A percentile compares a stretch with the other conserved stretches of the same genome.
phyloP scores from a whole-genome alignment of 2,113 vertebrate genomes.

The Aldabrachelys gigantea region DNA sequence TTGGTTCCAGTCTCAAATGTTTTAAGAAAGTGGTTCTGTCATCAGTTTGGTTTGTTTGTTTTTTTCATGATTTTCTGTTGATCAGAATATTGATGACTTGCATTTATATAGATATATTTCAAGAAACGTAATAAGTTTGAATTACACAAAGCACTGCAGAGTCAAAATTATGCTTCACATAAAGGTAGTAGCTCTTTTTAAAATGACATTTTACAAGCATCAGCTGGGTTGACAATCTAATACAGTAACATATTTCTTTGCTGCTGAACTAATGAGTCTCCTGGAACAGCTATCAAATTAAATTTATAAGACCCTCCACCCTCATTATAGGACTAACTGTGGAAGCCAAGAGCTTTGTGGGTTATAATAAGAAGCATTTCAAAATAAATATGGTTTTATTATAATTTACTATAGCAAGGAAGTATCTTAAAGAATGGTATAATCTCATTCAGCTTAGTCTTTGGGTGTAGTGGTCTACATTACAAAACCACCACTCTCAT shows the following conservation, averaged over 20 bases:
- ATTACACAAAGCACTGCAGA: conserved; percentile 47
- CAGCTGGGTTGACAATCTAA: conserved; percentile 76
- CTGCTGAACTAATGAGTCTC: conserved; percentile 82
- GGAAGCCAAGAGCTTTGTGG: conserved; percentile 68
- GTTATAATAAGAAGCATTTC: conserved; percentile 73
- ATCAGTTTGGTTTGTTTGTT: conserved; percentile 44
- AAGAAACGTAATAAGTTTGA: conserved; percentile 58
- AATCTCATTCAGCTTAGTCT: conserved; percentile 2
- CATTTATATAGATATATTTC: conserved; percentile 55
- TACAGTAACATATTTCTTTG: conserved; percentile 74
- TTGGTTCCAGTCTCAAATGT: conserved; percentile 39
- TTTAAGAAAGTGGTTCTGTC: neutral
- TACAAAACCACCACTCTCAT: neutral
- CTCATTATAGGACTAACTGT: conserved; percentile 76
- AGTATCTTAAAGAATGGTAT: neutral
- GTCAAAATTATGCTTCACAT: conserved; percentile 69
- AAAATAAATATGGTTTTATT: conserved; percentile 72
- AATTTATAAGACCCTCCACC: conserved; percentile 82
- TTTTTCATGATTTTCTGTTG: conserved; percentile 56
- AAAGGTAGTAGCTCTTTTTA: conserved; percentile 70
- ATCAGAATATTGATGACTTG: conserved; percentile 68
- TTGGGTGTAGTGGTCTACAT: neutral
- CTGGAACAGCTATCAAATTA: conserved; percentile 80
- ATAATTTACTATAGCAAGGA: conserved; percentile 55
- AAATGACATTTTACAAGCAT: conserved; percentile 77